Evolutionary conservation across 2,113 vertebrate genomes (phyloP).

Genomic region (Saguinus midas): DNA sequence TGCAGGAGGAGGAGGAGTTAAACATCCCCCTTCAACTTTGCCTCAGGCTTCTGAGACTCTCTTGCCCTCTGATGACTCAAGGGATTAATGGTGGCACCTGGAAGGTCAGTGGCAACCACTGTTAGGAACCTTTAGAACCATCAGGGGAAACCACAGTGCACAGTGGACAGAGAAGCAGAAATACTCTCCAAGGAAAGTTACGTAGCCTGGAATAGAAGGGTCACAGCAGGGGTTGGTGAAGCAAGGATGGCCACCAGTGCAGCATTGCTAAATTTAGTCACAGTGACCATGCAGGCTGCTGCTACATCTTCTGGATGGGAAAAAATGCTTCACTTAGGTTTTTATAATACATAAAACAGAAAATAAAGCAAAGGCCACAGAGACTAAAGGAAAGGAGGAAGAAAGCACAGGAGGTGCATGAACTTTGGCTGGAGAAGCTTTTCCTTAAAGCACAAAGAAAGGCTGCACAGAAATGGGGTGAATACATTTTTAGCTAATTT

Average conservation of each 20-base stretch:
- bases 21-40: background rate
- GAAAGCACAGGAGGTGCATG: background rate
- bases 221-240: rapidly evolving
- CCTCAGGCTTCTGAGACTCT: background rate
- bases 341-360: constrained; percentile 5
- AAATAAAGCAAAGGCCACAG: background rate
- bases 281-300: rapidly evolving
- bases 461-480: background rate
- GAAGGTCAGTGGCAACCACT: background rate
- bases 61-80: background rate
- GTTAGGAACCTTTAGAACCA: background rate
- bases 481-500: background rate
- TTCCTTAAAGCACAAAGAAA: background rate
- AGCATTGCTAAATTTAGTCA: too few species aligned
- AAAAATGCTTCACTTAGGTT: background rate
- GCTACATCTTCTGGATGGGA: rapidly evolving
- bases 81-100: background rate
- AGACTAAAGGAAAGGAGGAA: background rate
- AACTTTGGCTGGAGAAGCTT: background rate
- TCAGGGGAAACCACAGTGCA: background rate
- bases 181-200: background rate
- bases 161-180: background rate
- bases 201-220: rapidly evolving
- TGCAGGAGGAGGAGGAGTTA: rapidly evolving
- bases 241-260: rapidly evolving